Base-by-base conservation (phyloP, 2,797 vertebrate species). In the Poeciliopsis gracilis region DNA sequence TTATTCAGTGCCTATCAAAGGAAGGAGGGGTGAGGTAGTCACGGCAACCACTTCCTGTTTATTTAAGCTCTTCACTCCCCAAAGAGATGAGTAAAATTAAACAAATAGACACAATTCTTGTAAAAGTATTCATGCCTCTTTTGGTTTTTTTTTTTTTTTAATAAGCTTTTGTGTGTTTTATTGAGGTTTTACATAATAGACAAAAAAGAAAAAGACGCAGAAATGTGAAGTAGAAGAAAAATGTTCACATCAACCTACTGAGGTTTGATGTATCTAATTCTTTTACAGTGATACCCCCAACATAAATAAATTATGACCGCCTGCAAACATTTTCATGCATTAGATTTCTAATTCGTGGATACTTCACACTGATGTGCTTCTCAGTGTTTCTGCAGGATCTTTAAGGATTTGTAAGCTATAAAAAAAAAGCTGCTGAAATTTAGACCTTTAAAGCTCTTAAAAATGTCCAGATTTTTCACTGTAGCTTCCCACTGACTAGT, bases 1-100 rank as follows among this genome's bases (percentile, higher is more conserved):
- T 83, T 85, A 86, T 93, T 92, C 89, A 91, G 91, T 95, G 93
- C 92, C 93, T 94, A 91, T 92, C 79, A 82, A 79, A 80, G 76
- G 75, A 76, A 72, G 78, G 80, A 88, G 88, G 85, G 73, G 16
- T 66, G 63, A 85, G 72, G 74, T 79, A 76, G 81, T 85, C 63
- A 77, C 72, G 87, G 82, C 79, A 77, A 79, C 79, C 79, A 83
- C 87, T 82, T 88, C 86, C 83, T 77, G 77, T 30, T 78, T 69
- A 8, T 81, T 82, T 71, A 59, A 79, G 73, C 77, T 82, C 84
- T 82, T 87, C 78, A 78, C 76, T 75, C 73, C 73, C 55, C 30
- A 66, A 85, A 89, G 79, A 46, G 67, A 71, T 20, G 1, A 47
- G 16, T 76, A 63, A 41, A 77, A 57, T 71, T n/a, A 72, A 73